Conservation (phyloP, 2,113 vertebrate genomes). For the Gallinago media region DNA sequence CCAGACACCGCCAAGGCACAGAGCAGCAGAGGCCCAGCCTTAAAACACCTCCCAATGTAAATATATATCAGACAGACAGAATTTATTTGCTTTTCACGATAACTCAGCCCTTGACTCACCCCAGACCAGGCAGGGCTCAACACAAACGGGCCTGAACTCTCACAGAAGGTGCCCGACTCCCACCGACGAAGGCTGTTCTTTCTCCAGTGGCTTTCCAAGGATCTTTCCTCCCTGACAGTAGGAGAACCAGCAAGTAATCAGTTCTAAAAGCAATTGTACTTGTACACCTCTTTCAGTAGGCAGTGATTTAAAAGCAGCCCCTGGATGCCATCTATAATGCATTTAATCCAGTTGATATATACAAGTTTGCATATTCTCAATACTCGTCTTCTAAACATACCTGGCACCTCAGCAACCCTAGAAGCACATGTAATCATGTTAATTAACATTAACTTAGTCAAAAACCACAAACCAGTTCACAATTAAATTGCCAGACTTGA, state of each 20-base stretch:
- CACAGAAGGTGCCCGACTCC: background rate
- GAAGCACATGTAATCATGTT: background rate
- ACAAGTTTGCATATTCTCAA: background rate
- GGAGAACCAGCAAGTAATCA: background rate
- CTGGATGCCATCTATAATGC: background rate
- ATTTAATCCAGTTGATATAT: background rate
- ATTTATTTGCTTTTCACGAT: slow-evolving; percentile 2
- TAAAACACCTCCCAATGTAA: slow-evolving; percentile 6
- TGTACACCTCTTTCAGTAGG: background rate
- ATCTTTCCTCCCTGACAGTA: background rate
- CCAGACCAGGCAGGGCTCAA: background rate
- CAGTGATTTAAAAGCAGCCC: background rate
- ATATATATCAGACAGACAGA: slow-evolving; percentile 14
- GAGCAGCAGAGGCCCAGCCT: background rate
- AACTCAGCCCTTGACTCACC: background rate
- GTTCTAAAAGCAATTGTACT: background rate
- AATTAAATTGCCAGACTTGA: slow-evolving; percentile 2
- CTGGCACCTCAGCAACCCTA: background rate
- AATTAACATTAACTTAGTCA: slow-evolving; percentile 13
- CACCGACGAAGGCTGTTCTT: background rate
- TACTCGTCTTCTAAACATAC: background rate
- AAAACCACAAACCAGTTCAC: background rate
- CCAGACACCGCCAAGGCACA: accelerated
- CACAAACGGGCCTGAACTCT: background rate
- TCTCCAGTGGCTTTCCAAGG: background rate